A percentile compares a stretch with the other conserved stretches of the same genome.
Evolutionary conservation across 2,797 vertebrate genomes (phyloP).

Genomic region (Anguilla anguilla): DNA sequence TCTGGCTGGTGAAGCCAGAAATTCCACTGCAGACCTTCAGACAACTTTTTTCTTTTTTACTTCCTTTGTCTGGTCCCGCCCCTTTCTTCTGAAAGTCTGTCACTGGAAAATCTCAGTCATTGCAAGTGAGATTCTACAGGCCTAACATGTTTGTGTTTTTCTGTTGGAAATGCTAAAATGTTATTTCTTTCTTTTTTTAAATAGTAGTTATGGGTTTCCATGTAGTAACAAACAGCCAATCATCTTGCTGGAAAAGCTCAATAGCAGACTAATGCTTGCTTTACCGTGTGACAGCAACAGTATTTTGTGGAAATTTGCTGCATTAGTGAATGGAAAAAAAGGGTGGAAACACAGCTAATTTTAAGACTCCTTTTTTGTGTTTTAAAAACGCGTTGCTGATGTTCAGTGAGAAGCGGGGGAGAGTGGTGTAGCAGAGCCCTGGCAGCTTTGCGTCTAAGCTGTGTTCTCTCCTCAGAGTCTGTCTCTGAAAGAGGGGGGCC

Average conservation of each 20-base stretch:
- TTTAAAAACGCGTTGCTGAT: background rate
- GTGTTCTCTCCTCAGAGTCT: conserved; percentile 17
- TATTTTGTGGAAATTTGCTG: background rate
- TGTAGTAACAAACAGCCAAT: background rate
- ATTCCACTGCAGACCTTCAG: conserved; percentile 75
- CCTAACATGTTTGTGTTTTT: conserved; percentile 28
- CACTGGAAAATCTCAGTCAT: conserved; percentile 77
- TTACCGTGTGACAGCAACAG: background rate
- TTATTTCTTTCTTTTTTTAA: background rate
- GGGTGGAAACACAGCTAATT: background rate
- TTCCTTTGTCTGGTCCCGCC: conserved; percentile 74
- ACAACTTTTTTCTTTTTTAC: conserved; percentile 62
- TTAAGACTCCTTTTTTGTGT: background rate
- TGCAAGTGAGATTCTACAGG: conserved; percentile 48
- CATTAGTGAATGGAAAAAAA: background rate
- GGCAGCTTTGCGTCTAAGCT: background rate
- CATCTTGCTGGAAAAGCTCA: background rate
- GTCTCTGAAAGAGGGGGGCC: conserved; percentile 48
- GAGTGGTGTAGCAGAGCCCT: background rate
- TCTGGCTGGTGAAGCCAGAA: conserved; percentile 71
- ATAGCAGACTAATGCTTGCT: background rate
- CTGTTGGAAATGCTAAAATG: background rate
- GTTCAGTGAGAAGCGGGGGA: background rate
- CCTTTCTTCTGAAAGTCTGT: conserved; percentile 51
- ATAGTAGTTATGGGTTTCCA: background rate